These are phyloP conservation scores for Micrastur ruficollis DNA, from an alignment of 2,797 vertebrate species.

Conservation along the genomic window DNA sequence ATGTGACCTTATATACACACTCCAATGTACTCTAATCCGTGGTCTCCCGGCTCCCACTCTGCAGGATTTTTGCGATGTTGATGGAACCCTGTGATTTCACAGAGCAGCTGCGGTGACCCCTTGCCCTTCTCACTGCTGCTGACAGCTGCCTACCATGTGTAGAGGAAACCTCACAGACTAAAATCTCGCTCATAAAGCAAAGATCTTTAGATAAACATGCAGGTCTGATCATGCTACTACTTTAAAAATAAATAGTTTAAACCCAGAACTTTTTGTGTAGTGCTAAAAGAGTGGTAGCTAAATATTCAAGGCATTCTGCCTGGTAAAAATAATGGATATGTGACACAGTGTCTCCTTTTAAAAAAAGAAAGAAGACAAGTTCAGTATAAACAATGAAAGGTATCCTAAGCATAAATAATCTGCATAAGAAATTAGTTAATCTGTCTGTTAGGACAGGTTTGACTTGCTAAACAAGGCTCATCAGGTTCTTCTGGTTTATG, in stretches of 20 bases:
- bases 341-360: conserved; percentile 22
- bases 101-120: conserved; percentile 77
- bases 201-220: conserved; percentile 74
- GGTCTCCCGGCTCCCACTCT: conserved; percentile 78
- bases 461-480: neutral
- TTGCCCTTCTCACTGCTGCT: conserved; percentile 74
- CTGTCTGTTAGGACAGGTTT: conserved; percentile 31
- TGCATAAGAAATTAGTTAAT: conserved; percentile 22
- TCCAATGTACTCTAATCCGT: conserved; percentile 73
- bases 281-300: conserved; percentile 6
- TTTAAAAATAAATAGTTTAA: conserved; percentile 69
- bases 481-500: conserved; percentile 36
- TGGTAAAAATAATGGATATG: conserved; percentile 22
- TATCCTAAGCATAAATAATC: neutral
- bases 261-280: conserved; percentile 37
- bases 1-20: conserved; percentile 76
- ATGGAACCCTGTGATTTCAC: conserved; percentile 78
- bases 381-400: conserved; percentile 6
- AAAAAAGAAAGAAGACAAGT: conserved; percentile 29
- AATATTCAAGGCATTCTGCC: conserved; percentile 1
- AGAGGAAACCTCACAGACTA: conserved; percentile 79
- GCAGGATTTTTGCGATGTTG: conserved; percentile 80
- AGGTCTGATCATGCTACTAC: conserved; percentile 61
- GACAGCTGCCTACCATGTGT: conserved; percentile 84
- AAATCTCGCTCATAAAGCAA: conserved; percentile 69